phyloP scores from a whole-genome alignment of 2,113 vertebrate species.

The Ophthalmolycus amberensis region DNA sequence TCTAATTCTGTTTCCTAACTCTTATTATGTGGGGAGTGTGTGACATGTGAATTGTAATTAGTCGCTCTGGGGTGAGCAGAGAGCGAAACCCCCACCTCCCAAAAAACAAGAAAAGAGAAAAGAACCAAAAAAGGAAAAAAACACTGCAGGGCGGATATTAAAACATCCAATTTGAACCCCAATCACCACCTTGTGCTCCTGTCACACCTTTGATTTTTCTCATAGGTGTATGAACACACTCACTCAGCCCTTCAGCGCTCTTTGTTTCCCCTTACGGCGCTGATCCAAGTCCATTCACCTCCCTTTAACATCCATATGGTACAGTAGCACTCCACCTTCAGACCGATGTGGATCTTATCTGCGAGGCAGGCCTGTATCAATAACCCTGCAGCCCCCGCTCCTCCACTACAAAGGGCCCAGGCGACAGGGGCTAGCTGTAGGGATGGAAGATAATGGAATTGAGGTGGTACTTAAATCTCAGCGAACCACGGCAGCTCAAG shows the following conservation, averaged over 20 bases:
- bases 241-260: slow-evolving; percentile 35
- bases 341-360: slow-evolving; percentile 58
- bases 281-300: slow-evolving; percentile 38
- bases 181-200: slow-evolving; percentile 57
- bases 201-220: slow-evolving; percentile 46
- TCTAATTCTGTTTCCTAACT: slow-evolving; percentile 81
- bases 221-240: slow-evolving; percentile 40
- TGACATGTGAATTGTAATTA: slow-evolving; percentile 85
- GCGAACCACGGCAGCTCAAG: slow-evolving; percentile 95
- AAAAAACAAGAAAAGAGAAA: neutral
- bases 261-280: slow-evolving; percentile 51
- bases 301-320: neutral
- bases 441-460: slow-evolving; percentile 96
- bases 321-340: slow-evolving; percentile 26
- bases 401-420: slow-evolving; percentile 63
- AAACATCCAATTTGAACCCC: slow-evolving; percentile 58
- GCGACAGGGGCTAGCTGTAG: slow-evolving; percentile 87
- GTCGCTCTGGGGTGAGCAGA: slow-evolving; percentile 79
- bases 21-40: slow-evolving; percentile 79
- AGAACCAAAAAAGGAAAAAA: slow-evolving; percentile 31
- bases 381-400: slow-evolving; percentile 86
- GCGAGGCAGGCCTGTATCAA: slow-evolving; percentile 80
- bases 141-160: slow-evolving; percentile 67
- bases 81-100: slow-evolving; percentile 58
- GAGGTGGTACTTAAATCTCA: slow-evolving; percentile 98